These are phyloP conservation scores for Bombyx huttoni DNA, from an alignment of 2,888 invertebrate species.

Conservation along the genomic window DNA sequence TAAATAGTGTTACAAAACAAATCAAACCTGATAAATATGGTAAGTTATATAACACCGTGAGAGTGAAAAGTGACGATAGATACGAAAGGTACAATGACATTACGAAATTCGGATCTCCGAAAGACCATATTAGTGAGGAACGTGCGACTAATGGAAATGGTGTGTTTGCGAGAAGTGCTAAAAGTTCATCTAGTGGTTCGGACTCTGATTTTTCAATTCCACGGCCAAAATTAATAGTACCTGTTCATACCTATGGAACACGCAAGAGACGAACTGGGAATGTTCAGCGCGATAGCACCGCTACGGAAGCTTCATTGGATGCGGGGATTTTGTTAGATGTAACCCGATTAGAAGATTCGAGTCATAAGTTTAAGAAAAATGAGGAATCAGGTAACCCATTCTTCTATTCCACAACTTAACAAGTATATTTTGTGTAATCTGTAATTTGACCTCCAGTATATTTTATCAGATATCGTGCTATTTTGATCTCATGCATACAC, in stretches of 20 bases:
- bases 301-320: constrained; percentile 53
- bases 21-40: constrained; percentile 61
- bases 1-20: constrained; percentile 51
- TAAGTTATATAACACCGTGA: constrained; percentile 62
- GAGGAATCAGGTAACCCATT: constrained; percentile 43
- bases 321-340: constrained; percentile 58
- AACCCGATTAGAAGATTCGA: constrained; percentile 40
- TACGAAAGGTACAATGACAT: constrained; percentile 62
- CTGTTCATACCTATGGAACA: constrained; percentile 88
- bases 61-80: constrained; percentile 66
- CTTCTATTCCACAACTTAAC: constrained; percentile 1
- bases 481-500: constrained; percentile 28
- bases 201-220: constrained; percentile 86
- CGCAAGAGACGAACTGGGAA: constrained; percentile 87
- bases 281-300: constrained; percentile 65
- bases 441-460: background rate
- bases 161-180: constrained; percentile 52
- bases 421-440: background rate
- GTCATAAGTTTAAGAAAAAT: constrained; percentile 29
- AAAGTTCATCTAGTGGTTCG: constrained; percentile 67
- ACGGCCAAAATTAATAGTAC: constrained; percentile 87
- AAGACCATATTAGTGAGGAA: constrained; percentile 46
- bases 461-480: constrained; percentile 14
- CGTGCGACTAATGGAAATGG: constrained; percentile 37
- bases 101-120: constrained; percentile 38